A percentile compares a stretch with the other conserved stretches of the same genome.
These are phyloP conservation scores for Pseudorectes ferrugineus DNA, from an alignment of 2,113 vertebrate species.

Conservation along the genomic window DNA sequence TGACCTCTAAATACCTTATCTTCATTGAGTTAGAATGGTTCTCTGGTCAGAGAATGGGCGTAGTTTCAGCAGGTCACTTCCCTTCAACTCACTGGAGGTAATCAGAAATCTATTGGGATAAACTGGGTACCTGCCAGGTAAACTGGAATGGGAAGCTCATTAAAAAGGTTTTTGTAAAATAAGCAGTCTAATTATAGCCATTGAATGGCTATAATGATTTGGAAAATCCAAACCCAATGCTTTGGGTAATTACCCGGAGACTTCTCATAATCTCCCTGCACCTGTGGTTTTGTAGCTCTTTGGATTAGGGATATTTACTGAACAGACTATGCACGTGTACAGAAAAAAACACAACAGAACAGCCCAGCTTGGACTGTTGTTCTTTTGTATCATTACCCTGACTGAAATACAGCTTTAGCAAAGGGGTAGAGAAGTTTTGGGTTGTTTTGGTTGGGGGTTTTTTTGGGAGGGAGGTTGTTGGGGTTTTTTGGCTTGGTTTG, in stretches of 20 bases:
- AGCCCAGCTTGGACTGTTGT: neutral
- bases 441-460: neutral
- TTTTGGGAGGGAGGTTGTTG: neutral
- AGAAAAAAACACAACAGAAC: neutral
- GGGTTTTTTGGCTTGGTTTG: accelerated
- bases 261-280: neutral
- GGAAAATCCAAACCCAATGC: neutral
- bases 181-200: neutral
- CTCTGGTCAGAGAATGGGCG: neutral
- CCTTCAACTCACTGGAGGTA: neutral
- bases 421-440: neutral
- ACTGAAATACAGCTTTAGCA: neutral
- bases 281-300: neutral
- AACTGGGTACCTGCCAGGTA: neutral
- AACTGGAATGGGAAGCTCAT: neutral
- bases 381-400: neutral
- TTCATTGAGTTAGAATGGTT: neutral
- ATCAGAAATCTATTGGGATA: neutral
- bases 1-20: neutral
- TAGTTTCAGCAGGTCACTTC: neutral
- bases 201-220: neutral
- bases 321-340: neutral
- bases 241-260: neutral
- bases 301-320: neutral
- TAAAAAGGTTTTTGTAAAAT: neutral